phyloP scores from a whole-genome alignment of 2,797 vertebrate genomes.

The Stomatorhinus walkeri region DNA sequence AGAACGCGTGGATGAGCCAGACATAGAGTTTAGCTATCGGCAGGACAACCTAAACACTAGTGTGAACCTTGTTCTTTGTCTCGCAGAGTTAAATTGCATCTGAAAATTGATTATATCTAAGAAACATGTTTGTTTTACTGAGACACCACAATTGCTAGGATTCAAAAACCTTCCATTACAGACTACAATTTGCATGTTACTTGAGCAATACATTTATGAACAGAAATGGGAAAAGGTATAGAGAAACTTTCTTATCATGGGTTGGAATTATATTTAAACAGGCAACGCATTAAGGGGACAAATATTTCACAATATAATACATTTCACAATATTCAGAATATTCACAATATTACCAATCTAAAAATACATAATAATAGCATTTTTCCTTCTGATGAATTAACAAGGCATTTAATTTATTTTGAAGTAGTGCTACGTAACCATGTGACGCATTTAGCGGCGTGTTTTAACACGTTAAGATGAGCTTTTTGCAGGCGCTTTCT shows the following conservation, averaged over 20 bases:
- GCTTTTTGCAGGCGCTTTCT: not conserved
- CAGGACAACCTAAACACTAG: not conserved
- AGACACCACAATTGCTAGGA: not conserved
- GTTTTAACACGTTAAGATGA: not conserved
- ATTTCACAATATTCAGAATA: not conserved
- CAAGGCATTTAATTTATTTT: not conserved
- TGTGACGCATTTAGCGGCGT: not conserved
- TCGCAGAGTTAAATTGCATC: not conserved
- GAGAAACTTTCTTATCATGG: not conserved
- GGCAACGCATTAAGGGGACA: not conserved
- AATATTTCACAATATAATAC: not conserved
- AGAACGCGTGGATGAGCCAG: not conserved
- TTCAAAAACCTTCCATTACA: not conserved
- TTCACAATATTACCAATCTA: not conserved
- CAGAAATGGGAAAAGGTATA: not conserved
- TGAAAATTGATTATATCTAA: slow-evolving; percentile 4
- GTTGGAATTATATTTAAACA: not conserved
- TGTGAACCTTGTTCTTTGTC: not conserved
- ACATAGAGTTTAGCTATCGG: not conserved
- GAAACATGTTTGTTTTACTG: not conserved
- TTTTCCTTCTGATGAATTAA: not conserved
- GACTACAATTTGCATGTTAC: not conserved
- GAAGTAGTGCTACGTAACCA: not conserved
- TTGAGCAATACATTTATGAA: not conserved
- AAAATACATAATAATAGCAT: not conserved